Evolutionary conservation across 2,797 vertebrate species (phyloP), one percentile per base, ranked within the genome.

Genomic region (Nasua narica): DNA sequence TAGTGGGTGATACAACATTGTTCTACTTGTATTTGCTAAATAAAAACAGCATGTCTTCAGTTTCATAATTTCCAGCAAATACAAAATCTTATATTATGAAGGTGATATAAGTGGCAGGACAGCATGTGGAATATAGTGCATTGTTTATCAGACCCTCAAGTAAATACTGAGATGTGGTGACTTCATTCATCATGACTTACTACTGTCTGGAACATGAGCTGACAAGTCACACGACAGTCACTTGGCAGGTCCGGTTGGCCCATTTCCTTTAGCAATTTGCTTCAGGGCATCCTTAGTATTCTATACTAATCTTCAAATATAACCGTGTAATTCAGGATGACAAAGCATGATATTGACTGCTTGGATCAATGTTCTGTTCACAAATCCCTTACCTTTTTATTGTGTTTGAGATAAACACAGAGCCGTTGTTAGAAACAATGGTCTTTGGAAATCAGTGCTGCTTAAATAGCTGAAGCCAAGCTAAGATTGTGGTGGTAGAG

Each of bases 311-410:
- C 86, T 88, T 87, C 65, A 78, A 94, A 70, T 7, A 25, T 6
- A 79, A 32, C 62, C n/a, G 12, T 79, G 91, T 95, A 87, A 94
- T 96, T 83, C 60, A 35, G 11, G 46, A 29, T 65, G 85, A 92
- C 78, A 96, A 90, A 78, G 81, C 76, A 74, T 87, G 35, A 60
- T 88, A 95, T 58, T 83, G 67, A 70, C 74, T 54, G 29, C 8
- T 92, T 0, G 0, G 32, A 58, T 91, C 46, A 84, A 83, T 48
- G 54, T 91, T 85, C 46, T 72, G 4, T 67, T 91, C 50, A 83
- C n/a, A 89, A 25, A 87, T 82, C 94, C 48, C 19, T 67, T 74
- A 46, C 8, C n/a, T 85, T 85, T 85, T 48, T n/a, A n/a, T n/a
- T n/a, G n/a, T n/a, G 69, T 43, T 16, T 54, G 74, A 83, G 62